Percentiles rank a stretch among this genome's conserved stretches.
phyloP scores from a whole-genome alignment of 2,888 invertebrate genomes.

The Pteria penguin region DNA sequence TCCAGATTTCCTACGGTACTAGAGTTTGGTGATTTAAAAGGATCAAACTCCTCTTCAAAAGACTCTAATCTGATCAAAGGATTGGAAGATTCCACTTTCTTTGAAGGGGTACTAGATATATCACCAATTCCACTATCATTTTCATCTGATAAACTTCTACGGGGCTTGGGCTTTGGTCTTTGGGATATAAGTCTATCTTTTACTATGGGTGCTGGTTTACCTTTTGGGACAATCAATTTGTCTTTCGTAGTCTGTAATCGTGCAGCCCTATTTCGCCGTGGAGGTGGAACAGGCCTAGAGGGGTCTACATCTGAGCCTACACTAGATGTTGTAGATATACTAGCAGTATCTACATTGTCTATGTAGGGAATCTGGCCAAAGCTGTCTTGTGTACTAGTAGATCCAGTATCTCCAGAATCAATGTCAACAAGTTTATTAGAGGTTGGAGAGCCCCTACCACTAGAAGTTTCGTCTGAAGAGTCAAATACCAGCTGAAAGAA shows the following conservation, averaged over 20 bases:
- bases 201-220: slow-evolving; percentile 9
- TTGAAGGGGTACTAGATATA: neutral
- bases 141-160: slow-evolving; percentile 25
- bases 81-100: slow-evolving; percentile 14
- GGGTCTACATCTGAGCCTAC: neutral
- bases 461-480: neutral
- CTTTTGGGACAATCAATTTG: neutral
- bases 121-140: neutral
- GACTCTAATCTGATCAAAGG: slow-evolving; percentile 24
- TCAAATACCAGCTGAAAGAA: slow-evolving; percentile 7
- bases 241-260: neutral
- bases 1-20: slow-evolving; percentile 30
- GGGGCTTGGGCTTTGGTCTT: slow-evolving; percentile 21
- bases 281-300: slow-evolving; percentile 16
- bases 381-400: slow-evolving; percentile 18
- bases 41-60: slow-evolving; percentile 33
- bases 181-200: slow-evolving; percentile 23
- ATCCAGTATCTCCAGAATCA: slow-evolving; percentile 1
- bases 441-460: slow-evolving; percentile 1
- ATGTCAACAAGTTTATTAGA: neutral
- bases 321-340: neutral
- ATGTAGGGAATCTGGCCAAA: slow-evolving; percentile 9
- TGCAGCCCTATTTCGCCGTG: neutral
- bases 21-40: slow-evolving; percentile 28
- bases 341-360: neutral